Conservation (phyloP, 1,140 invertebrate species). For the Calycopis cecrops region DNA sequence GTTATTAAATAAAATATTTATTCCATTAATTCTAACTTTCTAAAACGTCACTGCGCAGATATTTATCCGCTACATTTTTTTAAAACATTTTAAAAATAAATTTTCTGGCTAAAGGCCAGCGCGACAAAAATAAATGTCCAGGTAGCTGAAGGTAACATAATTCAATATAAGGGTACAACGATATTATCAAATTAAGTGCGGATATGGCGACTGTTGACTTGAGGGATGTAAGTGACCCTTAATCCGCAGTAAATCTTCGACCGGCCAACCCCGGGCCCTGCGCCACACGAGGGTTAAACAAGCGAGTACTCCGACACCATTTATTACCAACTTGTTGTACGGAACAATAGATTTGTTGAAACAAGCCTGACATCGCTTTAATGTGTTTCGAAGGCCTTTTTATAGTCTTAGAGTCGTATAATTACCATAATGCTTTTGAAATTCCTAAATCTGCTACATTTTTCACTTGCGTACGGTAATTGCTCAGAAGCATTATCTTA, state of each 20-base stretch:
- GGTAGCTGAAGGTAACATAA: constrained; percentile 30
- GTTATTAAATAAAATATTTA: no score
- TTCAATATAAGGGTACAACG: constrained; percentile 45
- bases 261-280: constrained; percentile 35
- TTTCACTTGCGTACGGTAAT: no score
- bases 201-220: constrained; percentile 61
- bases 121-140: constrained; percentile 10
- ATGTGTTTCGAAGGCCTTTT: constrained; percentile 19
- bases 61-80: no score
- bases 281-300: constrained; percentile 55
- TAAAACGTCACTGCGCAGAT: no score
- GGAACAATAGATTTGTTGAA: constrained; percentile 45
- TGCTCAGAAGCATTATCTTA: no score
- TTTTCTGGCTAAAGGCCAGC: background rate
- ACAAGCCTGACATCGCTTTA: constrained; percentile 29
- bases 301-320: constrained; percentile 59
- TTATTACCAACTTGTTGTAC: constrained; percentile 64
- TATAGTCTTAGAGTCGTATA: background rate
- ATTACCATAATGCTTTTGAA: no score
- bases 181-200: constrained; percentile 64
- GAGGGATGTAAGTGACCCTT: constrained; percentile 69
- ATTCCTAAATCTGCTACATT: no score
- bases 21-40: no score
- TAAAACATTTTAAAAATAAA: background rate
- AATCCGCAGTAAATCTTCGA: constrained; percentile 71